Conservation (phyloP, 2,888 invertebrate genomes). For the Branchinecta sandiegonensis region DNA sequence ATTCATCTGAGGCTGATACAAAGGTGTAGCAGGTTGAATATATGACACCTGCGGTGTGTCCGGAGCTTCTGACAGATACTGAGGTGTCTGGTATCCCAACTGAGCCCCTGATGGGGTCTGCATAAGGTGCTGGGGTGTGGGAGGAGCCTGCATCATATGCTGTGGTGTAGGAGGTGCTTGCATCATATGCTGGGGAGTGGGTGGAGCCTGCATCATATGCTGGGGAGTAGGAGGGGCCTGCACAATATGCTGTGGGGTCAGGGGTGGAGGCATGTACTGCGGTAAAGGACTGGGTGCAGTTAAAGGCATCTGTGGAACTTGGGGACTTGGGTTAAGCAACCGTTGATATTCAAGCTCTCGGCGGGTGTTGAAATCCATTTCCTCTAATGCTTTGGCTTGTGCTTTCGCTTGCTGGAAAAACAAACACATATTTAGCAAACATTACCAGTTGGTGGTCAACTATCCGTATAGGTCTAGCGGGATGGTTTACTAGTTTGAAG, state of each 20-base stretch:
- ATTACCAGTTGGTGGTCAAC: too few species aligned
- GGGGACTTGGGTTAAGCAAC: not conserved
- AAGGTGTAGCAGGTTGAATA: not conserved
- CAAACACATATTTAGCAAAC: not conserved
- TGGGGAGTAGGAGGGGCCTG: not conserved
- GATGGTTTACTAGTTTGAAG: too few species aligned
- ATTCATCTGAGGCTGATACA: not conserved
- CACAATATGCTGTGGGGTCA: not conserved
- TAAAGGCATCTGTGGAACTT: not conserved
- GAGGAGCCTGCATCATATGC: not conserved
- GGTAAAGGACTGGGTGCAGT: slow-evolving; percentile 15
- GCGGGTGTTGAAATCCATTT: slow-evolving; percentile 16
- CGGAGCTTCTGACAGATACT: slow-evolving; percentile 17
- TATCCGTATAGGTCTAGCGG: too few species aligned
- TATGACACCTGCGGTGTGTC: slow-evolving; percentile 12
- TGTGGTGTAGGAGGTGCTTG: slow-evolving; percentile 7
- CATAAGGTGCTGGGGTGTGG: not conserved
- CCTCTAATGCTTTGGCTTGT: slow-evolving; percentile 19
- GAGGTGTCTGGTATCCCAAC: slow-evolving; percentile 16
- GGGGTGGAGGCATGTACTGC: not conserved
- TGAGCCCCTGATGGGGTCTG: not conserved
- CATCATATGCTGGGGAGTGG: not conserved
- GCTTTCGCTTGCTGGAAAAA: slow-evolving; percentile 5
- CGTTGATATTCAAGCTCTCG: slow-evolving; percentile 8
- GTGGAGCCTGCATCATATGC: not conserved